These are phyloP conservation scores for Neria commutata DNA, from an alignment of 2,888 invertebrate species.

Conservation along the genomic window DNA sequence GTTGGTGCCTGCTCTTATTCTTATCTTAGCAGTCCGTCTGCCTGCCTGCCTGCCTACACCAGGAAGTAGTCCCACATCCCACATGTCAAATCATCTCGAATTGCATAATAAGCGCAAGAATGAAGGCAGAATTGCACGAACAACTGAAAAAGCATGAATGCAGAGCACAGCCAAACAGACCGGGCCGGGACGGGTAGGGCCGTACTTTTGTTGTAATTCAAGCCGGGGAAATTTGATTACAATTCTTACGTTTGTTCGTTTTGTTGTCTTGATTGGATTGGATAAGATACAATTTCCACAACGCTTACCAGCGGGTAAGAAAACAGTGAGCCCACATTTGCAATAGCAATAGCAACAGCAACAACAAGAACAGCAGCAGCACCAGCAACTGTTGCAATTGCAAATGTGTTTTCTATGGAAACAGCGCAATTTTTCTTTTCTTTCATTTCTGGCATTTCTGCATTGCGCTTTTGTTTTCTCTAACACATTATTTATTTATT, in stretches of 20 bases:
- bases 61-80: constrained; percentile 18
- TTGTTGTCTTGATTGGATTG: constrained; percentile 18
- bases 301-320: too few relatives aligned
- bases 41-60: constrained; percentile 7
- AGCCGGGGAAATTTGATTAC: constrained; percentile 20
- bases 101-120: constrained; percentile 28
- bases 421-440: too few relatives aligned
- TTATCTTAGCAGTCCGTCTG: constrained; percentile 19
- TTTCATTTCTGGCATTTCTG: too few relatives aligned
- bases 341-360: too few relatives aligned
- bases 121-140: too few relatives aligned
- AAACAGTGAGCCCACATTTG: too few relatives aligned
- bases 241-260: constrained; percentile 13
- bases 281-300: constrained; percentile 20
- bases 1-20: constrained; percentile 9
- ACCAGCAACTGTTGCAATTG: too few relatives aligned
- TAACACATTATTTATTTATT: neutral
- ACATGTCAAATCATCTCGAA: constrained; percentile 34
- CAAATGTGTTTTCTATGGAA: too few relatives aligned
- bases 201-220: constrained; percentile 9
- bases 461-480: too few relatives aligned
- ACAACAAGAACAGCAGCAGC: too few relatives aligned
- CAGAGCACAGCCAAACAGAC: neutral
- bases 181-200: neutral
- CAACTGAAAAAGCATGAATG: neutral